These are phyloP conservation scores for Orchesella flavescens DNA, from an alignment of 2,888 invertebrate species.

Conservation along the genomic window DNA sequence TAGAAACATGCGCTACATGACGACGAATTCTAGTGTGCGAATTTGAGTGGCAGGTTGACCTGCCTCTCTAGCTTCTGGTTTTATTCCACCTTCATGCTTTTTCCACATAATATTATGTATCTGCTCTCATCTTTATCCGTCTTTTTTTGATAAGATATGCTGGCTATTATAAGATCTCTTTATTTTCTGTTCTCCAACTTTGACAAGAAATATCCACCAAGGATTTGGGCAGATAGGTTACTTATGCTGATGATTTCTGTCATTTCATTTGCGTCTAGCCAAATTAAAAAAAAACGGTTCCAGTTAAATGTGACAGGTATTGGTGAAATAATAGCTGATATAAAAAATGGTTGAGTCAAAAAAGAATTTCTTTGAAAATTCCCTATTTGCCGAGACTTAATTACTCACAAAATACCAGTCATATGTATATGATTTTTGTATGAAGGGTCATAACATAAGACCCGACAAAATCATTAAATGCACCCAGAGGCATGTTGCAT, in stretches of 20 bases:
- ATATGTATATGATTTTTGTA: slow-evolving; percentile 22
- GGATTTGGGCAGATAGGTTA: too few species aligned
- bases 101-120: not conserved
- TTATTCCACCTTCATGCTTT: slow-evolving; percentile 12
- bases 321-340: not conserved
- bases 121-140: not conserved
- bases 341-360: not conserved
- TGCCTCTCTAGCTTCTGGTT: slow-evolving; percentile 64
- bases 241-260: too few species aligned
- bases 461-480: slow-evolving; percentile 29
- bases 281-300: not conserved
- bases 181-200: not conserved
- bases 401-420: slow-evolving; percentile 33
- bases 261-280: not conserved
- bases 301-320: not conserved
- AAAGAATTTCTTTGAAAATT: slow-evolving; percentile 37
- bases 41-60: slow-evolving; percentile 65
- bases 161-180: not conserved
- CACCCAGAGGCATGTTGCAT: slow-evolving; percentile 38
- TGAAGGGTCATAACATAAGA: not conserved
- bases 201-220: too few species aligned
- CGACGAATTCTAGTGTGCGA: slow-evolving; percentile 53
- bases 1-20: slow-evolving; percentile 56
- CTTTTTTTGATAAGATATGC: not conserved
- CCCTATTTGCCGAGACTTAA: slow-evolving; percentile 56